Base-by-base conservation (phyloP, 2,888 invertebrate species). In the Drosophila koepferae region DNA sequence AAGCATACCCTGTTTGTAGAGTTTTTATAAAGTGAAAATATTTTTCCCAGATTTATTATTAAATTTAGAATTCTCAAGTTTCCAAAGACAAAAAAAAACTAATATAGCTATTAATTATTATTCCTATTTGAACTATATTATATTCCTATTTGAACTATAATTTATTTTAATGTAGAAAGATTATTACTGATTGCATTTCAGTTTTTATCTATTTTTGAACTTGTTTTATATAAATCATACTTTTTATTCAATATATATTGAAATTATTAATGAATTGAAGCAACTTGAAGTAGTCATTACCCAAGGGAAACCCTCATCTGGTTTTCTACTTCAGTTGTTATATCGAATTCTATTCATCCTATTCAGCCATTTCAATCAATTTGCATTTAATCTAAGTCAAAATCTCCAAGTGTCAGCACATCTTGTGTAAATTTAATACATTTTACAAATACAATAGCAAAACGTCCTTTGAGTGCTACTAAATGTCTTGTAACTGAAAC, bases 401-500 rank as follows among this genome's bases (percentile, higher is more conserved):
- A 40, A 41, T 63, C 66, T n/a, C 31, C 46, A 61, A 58, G 40
- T 80, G 69, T 65, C 77, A 70, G 46, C 64, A 51, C 23, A 31
- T 49, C 72, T 41, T 59, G 64, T 49, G 31, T 18, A 40, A 68
- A 70, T 63, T 72, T 59, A 71, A 73, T 64, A 48, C 58, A 36
- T 49, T 49, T 69, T 28, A 10, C 40, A 63, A 63, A 38, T 56
- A 54, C 72, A 74, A 70, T 68, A 74, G 63, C 46, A 77, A 71
- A 76, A 40, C 16, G 81, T 78, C 74, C 78, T 78, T 75, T 75
- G 65, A 60, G 60, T 74, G 59, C 54, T 43, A 54, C 63, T 63
- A 49, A 62, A 65, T 72, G 67, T 54, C 64, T 20, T 43, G 80
- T 67, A 82, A 79, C 69, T 67, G 73, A 83, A 48, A 81, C 81